Evolutionary conservation across 2,797 vertebrate genomes (phyloP).

Genomic region (Sardinella longiceps): DNA sequence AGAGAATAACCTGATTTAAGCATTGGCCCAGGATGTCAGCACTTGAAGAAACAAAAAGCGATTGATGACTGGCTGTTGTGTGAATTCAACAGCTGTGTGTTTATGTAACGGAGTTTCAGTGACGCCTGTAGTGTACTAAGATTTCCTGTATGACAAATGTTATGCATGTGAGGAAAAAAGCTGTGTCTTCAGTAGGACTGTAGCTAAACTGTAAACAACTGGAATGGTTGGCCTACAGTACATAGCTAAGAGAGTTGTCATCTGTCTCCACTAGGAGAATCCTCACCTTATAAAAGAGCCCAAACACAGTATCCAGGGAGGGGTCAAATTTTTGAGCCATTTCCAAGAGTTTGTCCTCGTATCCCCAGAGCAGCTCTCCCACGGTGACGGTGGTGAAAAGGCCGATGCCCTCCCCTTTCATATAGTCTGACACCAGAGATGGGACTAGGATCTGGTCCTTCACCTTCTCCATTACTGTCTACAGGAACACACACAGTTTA

Average conservation of each 20-base stretch:
- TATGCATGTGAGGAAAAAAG: background rate
- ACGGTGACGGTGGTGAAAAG: constrained; percentile 81
- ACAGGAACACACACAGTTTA: background rate
- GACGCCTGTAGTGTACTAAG: background rate
- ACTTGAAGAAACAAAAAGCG: background rate
- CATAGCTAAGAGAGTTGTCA: background rate
- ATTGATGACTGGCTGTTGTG: background rate
- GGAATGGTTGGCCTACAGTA: no score
- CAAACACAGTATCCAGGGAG: constrained; percentile 77
- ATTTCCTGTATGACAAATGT: background rate
- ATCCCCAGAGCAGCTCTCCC: constrained; percentile 91
- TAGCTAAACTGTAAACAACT: background rate
- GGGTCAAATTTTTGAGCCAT: constrained; percentile 58
- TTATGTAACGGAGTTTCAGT: background rate
- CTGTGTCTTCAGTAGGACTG: background rate
- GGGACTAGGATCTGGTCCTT: rapidly evolving
- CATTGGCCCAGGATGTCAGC: background rate
- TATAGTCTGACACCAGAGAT: constrained; percentile 58
- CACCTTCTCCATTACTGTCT: constrained; percentile 71
- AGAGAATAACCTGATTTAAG: background rate
- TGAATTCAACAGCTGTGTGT: background rate
- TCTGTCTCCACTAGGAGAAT: background rate
- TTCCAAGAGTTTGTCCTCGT: constrained; percentile 82
- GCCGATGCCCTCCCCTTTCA: constrained; percentile 58
- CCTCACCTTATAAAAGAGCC: constrained; percentile 87